phyloP scores from a whole-genome alignment of 2,113 vertebrate species.

The Eubucco bourcierii region DNA sequence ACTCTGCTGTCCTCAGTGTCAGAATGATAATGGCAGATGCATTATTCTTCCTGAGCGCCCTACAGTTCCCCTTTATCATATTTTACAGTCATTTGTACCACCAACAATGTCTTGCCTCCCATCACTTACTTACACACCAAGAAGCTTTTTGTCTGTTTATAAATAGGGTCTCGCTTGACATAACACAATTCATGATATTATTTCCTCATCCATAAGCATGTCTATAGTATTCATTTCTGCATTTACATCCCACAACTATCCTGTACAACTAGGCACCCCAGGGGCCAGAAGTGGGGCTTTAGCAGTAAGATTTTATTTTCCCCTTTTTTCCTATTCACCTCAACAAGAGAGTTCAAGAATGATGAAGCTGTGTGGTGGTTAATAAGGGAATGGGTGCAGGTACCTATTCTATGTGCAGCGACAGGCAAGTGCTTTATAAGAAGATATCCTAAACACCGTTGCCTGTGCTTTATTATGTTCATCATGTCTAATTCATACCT shows the following conservation, averaged over 20 bases:
- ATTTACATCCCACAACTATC: slow-evolving; percentile 40
- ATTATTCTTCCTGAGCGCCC: slow-evolving; percentile 42
- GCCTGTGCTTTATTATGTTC: slow-evolving; percentile 31
- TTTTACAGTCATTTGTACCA: slow-evolving; percentile 48
- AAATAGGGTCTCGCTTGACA: slow-evolving; percentile 54
- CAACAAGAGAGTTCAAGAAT: not conserved
- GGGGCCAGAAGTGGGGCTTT: slow-evolving; percentile 18
- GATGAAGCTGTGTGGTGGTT: not conserved
- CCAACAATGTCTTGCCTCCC: slow-evolving; percentile 45
- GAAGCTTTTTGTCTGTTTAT: slow-evolving; percentile 63
- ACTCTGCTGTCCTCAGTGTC: not conserved
- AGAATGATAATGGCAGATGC: not conserved
- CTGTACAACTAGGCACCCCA: not conserved
- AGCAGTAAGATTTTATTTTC: slow-evolving; percentile 1
- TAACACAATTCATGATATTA: slow-evolving; percentile 46
- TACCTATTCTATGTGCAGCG: not conserved
- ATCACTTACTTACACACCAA: slow-evolving; percentile 41
- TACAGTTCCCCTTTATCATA: slow-evolving; percentile 16
- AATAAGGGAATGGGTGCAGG: not conserved
- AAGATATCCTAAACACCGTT: not conserved
- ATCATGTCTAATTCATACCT: slow-evolving; percentile 35
- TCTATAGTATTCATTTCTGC: slow-evolving; percentile 21
- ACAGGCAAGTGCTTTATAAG: not conserved
- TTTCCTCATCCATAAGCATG: slow-evolving; percentile 58
- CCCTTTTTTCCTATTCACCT: not conserved